Evolutionary conservation across 1,140 invertebrate genomes (phyloP).

Genomic region (Dreissena rostriformis): DNA sequence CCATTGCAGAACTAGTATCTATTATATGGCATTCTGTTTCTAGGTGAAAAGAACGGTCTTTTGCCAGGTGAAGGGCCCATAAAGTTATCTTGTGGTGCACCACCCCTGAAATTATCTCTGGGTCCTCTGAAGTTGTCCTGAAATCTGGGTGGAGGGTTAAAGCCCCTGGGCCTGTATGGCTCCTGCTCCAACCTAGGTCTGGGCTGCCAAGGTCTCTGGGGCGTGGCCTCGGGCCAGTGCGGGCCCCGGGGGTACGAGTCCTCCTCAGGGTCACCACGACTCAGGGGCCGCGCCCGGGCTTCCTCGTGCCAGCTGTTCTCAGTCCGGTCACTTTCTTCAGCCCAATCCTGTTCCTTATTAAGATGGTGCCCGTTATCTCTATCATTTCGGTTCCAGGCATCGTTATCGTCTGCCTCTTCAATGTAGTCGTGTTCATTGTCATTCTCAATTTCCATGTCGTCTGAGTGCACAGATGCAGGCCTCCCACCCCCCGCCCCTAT

Average conservation of each 20-base stretch:
- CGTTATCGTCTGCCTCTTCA: background rate
- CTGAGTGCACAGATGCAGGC: conserved; percentile 29
- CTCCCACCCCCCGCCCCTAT: conserved; percentile 9
- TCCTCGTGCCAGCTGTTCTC: background rate
- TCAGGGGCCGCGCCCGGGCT: background rate
- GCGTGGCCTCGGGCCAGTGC: conserved; percentile 2
- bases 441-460: conserved; percentile 53
- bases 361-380: background rate
- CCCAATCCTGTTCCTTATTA: background rate
- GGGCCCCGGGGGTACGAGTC: background rate
- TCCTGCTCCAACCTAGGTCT: conserved; percentile 8
- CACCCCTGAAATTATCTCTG: background rate
- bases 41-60: conserved; percentile 48
- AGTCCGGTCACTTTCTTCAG: background rate
- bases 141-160: conserved; percentile 19
- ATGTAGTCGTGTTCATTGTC: conserved; percentile 17
- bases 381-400: background rate
- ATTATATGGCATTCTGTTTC: conserved; percentile 48
- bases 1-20: conserved; percentile 20
- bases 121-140: background rate
- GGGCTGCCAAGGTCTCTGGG: conserved; percentile 12
- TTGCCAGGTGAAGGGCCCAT: conserved; percentile 47
- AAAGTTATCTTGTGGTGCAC: background rate
- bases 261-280: background rate
- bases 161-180: conserved; percentile 31